Base-by-base conservation (phyloP, 2,888 invertebrate species). In the Dasysyrphus tricinctus region DNA sequence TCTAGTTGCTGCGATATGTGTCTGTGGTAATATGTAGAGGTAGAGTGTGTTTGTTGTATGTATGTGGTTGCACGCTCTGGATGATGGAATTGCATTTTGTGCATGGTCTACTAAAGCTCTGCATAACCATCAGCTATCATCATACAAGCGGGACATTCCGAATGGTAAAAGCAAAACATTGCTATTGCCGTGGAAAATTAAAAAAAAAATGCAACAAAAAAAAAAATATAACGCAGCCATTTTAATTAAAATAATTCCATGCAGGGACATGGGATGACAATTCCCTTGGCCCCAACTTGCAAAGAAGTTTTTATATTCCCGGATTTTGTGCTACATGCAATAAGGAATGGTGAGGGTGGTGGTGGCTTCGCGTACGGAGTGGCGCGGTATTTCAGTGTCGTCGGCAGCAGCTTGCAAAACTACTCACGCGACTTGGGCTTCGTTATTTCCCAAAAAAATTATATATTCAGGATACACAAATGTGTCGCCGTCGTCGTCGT, bases 221-320 rank as follows among this genome's bases (percentile, higher is more conserved):
- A 29, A 51, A 51, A 24, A 8, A 39, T 57, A 57, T 37, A 29
- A 14, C 67, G 39, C 42, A 57, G 51, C 73, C 85, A 78, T 80
- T 80, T 85, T 85, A 85, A 85, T 85, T 85, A 85, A 85, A 85
- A 85, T 85, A 85, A 85, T 81, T 85, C 65, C 77, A 78, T 78
- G 77, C 77, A 77, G 80, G 80, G 61, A 78, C 61, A 80, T 56
- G 67, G 57, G 67, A 77, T 47, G 73, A 74, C 80, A 74, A 84
- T 67, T 80, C 84, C 80, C 84, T 39, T 51, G 72, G 76, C 65
- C 51, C 37, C 42, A 24, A 70, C 61, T 63, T 70, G 69, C 59
- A 29, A 76, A 47, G 54, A 44, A 73, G 47, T 32, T 42, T 54
- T 57, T 57, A 19, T 24, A 16, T 37, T 42, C 19, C 72, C 19